Conservation (phyloP, 2,888 invertebrate genomes). For the Acleris cristana region DNA sequence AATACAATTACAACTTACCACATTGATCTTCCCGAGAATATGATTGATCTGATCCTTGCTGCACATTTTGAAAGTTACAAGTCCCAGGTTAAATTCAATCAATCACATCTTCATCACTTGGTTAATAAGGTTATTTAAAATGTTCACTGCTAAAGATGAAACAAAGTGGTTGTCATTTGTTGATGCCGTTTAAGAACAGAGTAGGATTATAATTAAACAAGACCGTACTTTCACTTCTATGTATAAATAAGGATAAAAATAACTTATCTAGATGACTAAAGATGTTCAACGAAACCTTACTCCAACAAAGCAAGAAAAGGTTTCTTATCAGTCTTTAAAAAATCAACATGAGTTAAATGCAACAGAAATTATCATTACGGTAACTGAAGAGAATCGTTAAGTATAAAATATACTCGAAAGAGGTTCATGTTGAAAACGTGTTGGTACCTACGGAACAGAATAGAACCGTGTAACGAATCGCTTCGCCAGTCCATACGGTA, state of each 20-base stretch:
- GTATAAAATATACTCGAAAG: too few relatives aligned
- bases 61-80: constrained; percentile 78
- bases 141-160: constrained; percentile 15
- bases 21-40: constrained; percentile 89
- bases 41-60: constrained; percentile 88
- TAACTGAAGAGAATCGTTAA: too few relatives aligned
- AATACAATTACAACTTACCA: constrained; percentile 80
- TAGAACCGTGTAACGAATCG: neutral
- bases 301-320: too few relatives aligned
- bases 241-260: neutral
- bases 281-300: too few relatives aligned
- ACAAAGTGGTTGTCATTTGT: neutral
- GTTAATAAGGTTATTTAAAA: constrained; percentile 12
- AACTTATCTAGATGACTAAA: too few relatives aligned
- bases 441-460: neutral
- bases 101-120: constrained; percentile 62
- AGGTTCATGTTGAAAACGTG: neutral
- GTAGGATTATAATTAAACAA: neutral
- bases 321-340: too few relatives aligned
- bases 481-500: neutral
- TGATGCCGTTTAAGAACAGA: constrained; percentile 16
- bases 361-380: too few relatives aligned
- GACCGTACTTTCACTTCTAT: neutral
- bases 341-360: too few relatives aligned
- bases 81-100: constrained; percentile 48